phyloP scores from a whole-genome alignment of 2,888 invertebrate genomes.

The Notodromas monacha region DNA sequence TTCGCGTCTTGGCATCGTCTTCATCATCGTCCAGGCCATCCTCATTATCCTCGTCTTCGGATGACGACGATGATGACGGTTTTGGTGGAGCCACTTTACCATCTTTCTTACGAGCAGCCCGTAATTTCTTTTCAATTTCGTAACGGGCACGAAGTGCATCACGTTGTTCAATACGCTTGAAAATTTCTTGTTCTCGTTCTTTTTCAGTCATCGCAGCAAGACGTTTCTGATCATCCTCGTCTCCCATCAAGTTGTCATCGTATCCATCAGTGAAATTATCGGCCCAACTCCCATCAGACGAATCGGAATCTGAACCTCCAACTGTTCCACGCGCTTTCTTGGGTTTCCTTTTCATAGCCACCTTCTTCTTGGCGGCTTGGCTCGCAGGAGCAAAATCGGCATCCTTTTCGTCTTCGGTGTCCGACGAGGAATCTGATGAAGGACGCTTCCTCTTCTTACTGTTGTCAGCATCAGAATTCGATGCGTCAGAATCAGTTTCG shows the following conservation, averaged over 20 bases:
- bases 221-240: conserved; percentile 65
- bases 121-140: conserved; percentile 75
- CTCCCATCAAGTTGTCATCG: conserved; percentile 85
- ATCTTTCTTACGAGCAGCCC: conserved; percentile 42
- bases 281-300: conserved; percentile 9
- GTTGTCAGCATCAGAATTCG: no score
- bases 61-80: conserved; percentile 7
- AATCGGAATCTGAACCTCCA: conserved; percentile 33
- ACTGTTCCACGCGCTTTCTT: no score
- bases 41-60: no score
- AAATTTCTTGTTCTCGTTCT: conserved; percentile 85
- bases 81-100: no score
- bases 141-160: conserved; percentile 46
- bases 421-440: no score
- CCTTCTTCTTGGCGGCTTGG: no score
- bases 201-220: conserved; percentile 78
- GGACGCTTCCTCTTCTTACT: no score
- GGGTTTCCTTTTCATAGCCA: no score
- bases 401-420: no score
- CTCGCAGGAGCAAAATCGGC: no score
- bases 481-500: no score
- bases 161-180: conserved; percentile 71
- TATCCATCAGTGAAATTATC: conserved; percentile 85
- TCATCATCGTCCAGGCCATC: conserved; percentile 21
- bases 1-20: conserved; percentile 29